Evolutionary conservation across 2,888 invertebrate genomes (phyloP), one percentile per base, ranked within the genome.

Genomic region (Papilio protenor): DNA sequence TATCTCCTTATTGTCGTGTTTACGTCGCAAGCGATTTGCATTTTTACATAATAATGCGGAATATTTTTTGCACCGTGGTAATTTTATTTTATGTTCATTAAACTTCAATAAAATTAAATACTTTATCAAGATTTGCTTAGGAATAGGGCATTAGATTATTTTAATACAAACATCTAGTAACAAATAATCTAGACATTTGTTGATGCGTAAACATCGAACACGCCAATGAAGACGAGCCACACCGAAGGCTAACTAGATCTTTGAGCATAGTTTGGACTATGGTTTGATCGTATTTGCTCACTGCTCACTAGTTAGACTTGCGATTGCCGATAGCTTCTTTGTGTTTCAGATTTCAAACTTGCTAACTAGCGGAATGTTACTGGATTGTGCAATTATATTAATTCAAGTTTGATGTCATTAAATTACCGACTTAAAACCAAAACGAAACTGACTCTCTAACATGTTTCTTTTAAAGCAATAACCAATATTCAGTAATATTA

Each of bases 211-310:
- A 78, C 75, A 49, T 72, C 77, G 81, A 88, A 91, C 89, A 89
- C 86, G 86, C 85, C 85, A 89, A 87, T 88, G 89, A 88, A 87
- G 85, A 87, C 84, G 84, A 87, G 87, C 88, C 88, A 90, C 90
- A 84, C 87, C 89, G 87, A 85, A 88, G 88, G 86, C 90, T 93
- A 93, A 93, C 93, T 91, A 93, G 91, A 94, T 94, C 93, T 92
- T 93, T 93, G 92, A 92, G 87, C 88, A 87, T 86, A 91, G 91
- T 92, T 91, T 90, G 89, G 91, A 89, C 91, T 89, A 89, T 85
- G 90, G 91, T 90, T 88, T 91, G 90, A 92, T 93, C 89, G 90
- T 92, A 87, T 93, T 92, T 92, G 86, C 87, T 83, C 87, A 85
- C 83, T 89, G 86, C 87, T 88, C 88, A 87, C 92, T 93, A 92